Percentiles rank a stretch among this genome's conserved stretches.
Conservation (phyloP, 2,113 vertebrate genomes). For the Tupaia tana region DNA sequence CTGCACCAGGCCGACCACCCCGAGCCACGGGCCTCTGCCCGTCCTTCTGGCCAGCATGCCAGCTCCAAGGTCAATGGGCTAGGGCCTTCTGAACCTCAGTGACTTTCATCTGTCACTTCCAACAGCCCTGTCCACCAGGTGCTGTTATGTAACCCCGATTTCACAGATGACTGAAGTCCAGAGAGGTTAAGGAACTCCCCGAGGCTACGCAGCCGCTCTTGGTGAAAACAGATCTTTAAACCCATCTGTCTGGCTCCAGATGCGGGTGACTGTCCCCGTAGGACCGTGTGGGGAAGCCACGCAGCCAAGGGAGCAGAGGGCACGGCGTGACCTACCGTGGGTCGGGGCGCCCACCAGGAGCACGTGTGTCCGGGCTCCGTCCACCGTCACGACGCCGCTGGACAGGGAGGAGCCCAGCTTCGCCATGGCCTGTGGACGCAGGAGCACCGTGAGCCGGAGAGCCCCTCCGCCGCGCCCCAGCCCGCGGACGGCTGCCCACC, state of each 20-base stretch:
- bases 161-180: background rate
- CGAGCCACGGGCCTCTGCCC: no score
- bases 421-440: constrained; percentile 80
- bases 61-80: background rate
- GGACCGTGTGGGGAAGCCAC: background rate
- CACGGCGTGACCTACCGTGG: constrained; percentile 77
- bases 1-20: no score
- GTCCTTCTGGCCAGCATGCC: no score
- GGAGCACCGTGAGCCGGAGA: no score
- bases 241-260: background rate
- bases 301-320: accelerated
- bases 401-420: constrained; percentile 88
- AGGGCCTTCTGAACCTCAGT: background rate
- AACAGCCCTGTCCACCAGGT: background rate
- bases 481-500: constrained; percentile 71
- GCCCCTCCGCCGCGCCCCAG: no score
- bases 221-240: background rate
- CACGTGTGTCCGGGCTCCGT: constrained; percentile 79
- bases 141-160: background rate
- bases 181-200: background rate
- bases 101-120: background rate
- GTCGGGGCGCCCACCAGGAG: constrained; percentile 86
- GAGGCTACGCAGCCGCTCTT: background rate
- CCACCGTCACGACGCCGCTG: constrained; percentile 85
- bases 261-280: background rate